Percentiles rank a stretch among this genome's conserved stretches.
These are phyloP conservation scores for Amblyraja radiata DNA, from an alignment of 2,797 vertebrate species.

Conservation along the genomic window DNA sequence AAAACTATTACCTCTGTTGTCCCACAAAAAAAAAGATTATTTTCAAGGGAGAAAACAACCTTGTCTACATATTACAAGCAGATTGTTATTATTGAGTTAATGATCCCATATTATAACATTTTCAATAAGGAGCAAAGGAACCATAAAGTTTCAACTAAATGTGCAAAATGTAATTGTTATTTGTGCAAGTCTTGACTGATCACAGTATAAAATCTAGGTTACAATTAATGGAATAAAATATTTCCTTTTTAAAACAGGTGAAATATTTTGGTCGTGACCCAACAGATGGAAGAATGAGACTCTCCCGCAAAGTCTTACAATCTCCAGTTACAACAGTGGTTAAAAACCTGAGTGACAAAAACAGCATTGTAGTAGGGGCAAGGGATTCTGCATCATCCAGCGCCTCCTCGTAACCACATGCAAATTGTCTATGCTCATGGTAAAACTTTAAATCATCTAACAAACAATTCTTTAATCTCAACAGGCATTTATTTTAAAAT, in stretches of 20 bases:
- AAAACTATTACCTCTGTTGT: no score
- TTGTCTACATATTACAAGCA: no score
- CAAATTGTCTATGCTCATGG: background rate
- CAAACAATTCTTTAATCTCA: background rate
- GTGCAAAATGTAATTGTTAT: background rate
- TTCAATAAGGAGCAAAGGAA: background rate
- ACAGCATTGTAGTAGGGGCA: slow-evolving; percentile 73
- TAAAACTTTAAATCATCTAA: background rate
- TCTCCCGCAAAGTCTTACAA: slow-evolving; percentile 90
- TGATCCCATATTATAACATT: background rate
- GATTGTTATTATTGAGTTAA: background rate
- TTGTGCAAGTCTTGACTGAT: background rate
- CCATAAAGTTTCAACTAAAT: background rate
- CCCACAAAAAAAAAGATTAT: no score
- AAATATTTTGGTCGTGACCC: slow-evolving; percentile 97
- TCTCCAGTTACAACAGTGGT: slow-evolving; percentile 66
- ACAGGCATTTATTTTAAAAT: background rate
- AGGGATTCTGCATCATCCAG: slow-evolving; percentile 50
- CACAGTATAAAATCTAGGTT: background rate
- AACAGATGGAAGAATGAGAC: slow-evolving; percentile 90
- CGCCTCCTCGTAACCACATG: slow-evolving; percentile 44
- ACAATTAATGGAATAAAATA: slow-evolving; percentile 27
- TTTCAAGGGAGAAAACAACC: no score
- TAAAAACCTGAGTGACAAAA: slow-evolving; percentile 76
- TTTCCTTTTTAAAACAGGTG: slow-evolving; percentile 62